Evolutionary conservation across 1,140 invertebrate genomes (phyloP).

Genomic region (Drosophila tristis): DNA sequence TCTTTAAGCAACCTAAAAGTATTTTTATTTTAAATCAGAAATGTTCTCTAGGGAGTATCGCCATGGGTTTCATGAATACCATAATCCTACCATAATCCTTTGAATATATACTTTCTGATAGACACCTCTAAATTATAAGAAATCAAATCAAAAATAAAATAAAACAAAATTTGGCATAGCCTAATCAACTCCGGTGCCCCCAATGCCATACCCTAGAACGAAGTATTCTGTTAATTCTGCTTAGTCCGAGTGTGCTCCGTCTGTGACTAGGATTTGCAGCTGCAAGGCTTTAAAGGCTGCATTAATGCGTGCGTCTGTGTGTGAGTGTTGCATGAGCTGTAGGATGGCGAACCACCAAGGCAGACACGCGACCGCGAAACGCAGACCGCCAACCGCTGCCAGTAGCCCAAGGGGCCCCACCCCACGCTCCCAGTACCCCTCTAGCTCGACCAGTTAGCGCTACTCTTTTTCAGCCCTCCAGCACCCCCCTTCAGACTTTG

Average conservation of each 20-base stretch:
- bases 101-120: too few species aligned
- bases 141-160: background rate
- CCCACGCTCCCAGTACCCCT: background rate
- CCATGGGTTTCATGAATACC: background rate
- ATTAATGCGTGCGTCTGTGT: conserved; percentile 9
- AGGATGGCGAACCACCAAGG: background rate
- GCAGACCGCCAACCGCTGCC: conserved; percentile 23
- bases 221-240: conserved; percentile 3
- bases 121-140: too few species aligned
- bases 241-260: conserved; percentile 16
- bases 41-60: too few species aligned
- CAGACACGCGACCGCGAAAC: conserved; percentile 44
- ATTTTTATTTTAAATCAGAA: too few species aligned
- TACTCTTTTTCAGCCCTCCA: conserved; percentile 18
- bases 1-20: too few species aligned
- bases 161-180: background rate
- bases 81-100: too few species aligned
- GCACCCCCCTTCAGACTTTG: conserved; percentile 24
- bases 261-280: conserved; percentile 34
- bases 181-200: background rate
- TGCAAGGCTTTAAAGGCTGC: conserved; percentile 11
- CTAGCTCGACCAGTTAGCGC: conserved; percentile 14
- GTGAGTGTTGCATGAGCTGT: conserved; percentile 16
- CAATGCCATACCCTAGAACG: background rate
- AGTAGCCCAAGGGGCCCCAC: background rate